Evolutionary conservation across 2,113 vertebrate species (phyloP).

Genomic region (Sitta europaea): DNA sequence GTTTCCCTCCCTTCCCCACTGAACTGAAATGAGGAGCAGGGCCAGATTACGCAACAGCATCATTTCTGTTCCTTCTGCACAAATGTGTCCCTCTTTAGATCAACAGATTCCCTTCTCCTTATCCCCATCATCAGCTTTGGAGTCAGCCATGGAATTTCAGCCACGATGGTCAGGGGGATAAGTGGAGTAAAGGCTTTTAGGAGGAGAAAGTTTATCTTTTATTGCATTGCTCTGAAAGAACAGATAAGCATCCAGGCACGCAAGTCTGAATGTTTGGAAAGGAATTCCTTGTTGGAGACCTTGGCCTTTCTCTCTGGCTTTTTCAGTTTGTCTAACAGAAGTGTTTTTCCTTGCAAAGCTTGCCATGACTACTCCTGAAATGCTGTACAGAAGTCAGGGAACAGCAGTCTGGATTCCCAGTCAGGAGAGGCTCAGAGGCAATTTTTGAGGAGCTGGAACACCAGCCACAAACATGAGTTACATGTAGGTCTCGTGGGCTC

Average conservation of each 20-base stretch:
- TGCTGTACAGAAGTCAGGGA: neutral
- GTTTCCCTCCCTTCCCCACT: neutral
- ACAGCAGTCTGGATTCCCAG: neutral
- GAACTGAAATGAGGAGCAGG: neutral
- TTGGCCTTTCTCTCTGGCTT: neutral
- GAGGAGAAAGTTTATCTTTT: constrained; percentile 12
- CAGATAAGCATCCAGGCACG: neutral
- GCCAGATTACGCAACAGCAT: neutral
- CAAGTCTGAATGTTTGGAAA: neutral
- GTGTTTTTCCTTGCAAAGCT: neutral
- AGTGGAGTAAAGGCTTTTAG: neutral
- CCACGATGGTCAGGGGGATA: neutral
- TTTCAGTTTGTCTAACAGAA: neutral
- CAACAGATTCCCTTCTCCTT: neutral
- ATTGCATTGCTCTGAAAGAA: neutral
- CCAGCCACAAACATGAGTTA: neutral
- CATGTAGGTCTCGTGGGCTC: neutral
- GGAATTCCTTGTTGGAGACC: neutral
- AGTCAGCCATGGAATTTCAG: neutral
- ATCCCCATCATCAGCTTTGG: neutral
- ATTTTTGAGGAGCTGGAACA: neutral
- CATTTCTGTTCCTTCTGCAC: neutral
- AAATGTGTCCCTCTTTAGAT: neutral
- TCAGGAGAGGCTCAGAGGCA: neutral
- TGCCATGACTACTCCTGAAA: neutral